phyloP scores from a whole-genome alignment of 2,113 vertebrate species.

The Hemicordylus capensis region DNA sequence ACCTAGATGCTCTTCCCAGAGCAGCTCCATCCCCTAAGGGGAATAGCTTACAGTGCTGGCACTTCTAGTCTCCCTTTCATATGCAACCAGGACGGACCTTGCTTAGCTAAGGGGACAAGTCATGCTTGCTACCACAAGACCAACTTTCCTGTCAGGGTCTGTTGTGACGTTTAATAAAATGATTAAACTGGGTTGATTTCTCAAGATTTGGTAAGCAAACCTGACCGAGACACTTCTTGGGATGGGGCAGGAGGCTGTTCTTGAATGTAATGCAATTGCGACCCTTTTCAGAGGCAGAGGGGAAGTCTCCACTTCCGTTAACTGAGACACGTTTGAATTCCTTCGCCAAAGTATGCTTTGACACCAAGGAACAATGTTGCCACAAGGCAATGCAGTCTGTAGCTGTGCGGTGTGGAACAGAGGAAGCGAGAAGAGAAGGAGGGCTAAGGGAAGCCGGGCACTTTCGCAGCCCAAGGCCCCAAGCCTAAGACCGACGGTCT shows the following conservation, averaged over 20 bases:
- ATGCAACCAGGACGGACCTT: too few species aligned
- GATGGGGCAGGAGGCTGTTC: constrained; percentile 9
- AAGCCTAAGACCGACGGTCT: too few species aligned
- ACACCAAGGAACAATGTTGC: neutral
- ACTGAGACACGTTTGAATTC: neutral
- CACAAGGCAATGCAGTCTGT: neutral
- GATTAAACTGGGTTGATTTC: constrained; percentile 73
- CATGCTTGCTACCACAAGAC: too few species aligned
- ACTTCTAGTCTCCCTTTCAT: too few species aligned
- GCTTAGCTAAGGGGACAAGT: too few species aligned
- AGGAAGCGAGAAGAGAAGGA: too few species aligned
- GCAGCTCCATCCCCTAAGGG: too few species aligned
- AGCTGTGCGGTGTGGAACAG: too few species aligned
- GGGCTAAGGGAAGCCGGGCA: neutral
- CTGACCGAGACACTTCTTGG: constrained; percentile 28
- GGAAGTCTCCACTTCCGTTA: neutral
- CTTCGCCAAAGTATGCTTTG: neutral
- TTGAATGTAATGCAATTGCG: constrained; percentile 22
- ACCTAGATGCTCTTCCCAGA: too few species aligned
- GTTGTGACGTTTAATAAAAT: constrained; percentile 75
- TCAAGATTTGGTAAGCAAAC: constrained; percentile 61
- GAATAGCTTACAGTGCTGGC: too few species aligned
- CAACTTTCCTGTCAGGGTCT: too few species aligned
- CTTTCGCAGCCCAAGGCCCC: too few species aligned
- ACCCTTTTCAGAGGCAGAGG: neutral